Evolutionary conservation across 2,888 invertebrate genomes (phyloP), one percentile per base, ranked within the genome.

Genomic region (Cantharis rufa): DNA sequence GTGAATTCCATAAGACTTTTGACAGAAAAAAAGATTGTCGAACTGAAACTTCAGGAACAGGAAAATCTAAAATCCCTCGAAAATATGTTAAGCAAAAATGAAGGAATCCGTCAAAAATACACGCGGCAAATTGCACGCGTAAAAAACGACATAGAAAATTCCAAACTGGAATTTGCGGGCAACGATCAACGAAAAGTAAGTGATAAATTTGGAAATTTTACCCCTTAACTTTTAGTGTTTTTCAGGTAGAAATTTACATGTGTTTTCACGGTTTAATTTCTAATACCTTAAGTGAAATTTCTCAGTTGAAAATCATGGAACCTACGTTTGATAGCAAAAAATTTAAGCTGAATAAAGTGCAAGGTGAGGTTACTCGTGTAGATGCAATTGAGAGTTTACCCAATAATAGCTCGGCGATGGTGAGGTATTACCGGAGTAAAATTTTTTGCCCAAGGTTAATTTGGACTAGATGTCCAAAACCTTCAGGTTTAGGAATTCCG

Each of bases 401-500:
- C 70, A 91, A 91, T 80, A 90, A 86, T 78, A 88, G 89, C 64
- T 89, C 89, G 1, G 88, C 85, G 16, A 86, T 91, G 75, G 86
- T 86, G 3, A 82, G 88, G 74, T 89, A 91, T 84, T 92, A 86
- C 82, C 92, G 91, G 82, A 89, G 89, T 7, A 89, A 90, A 24
- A 88, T 87, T 78, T 92, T 91, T 83, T 83, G 88, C 10, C 91
- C 92, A 0, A 91, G 91, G 81, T 88, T 90, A 80, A 85, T 90
- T 21, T 90, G 91, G 91, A 88, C 89, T 62, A 90, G 91, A 85
- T 89, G 90, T 64, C 90, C 91, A 1, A 89, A 94, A 82, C 94
- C 94, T 0, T 90, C 92, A 18, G 94, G 94, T 1, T 88, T 95
- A 0, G 92, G 91, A 0, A 88, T 93, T 11, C 90, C 93, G 32